phyloP scores from a whole-genome alignment of 53 echinoderm and acorn worm genomes.

The Temnopleurus reevesii region DNA sequence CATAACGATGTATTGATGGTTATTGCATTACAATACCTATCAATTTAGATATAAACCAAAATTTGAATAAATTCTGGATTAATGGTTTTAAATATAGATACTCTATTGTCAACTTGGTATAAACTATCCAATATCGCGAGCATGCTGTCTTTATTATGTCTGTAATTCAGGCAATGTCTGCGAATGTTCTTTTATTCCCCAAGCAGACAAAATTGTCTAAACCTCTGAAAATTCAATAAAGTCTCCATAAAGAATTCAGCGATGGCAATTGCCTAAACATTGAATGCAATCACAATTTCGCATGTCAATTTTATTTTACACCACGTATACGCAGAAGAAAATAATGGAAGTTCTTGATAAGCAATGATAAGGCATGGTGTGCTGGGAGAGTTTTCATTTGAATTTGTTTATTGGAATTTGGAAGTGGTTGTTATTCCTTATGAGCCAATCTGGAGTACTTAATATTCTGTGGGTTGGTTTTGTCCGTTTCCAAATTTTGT shows the following conservation, averaged over 20 bases:
- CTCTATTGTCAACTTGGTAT: too few species aligned
- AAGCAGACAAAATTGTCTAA: not conserved
- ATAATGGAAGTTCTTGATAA: not conserved
- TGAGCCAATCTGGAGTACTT: too few species aligned
- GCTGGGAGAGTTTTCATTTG: not conserved
- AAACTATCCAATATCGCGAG: too few species aligned
- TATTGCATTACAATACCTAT: too few species aligned
- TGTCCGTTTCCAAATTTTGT: too few species aligned
- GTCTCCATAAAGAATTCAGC: not conserved
- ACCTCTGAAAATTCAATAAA: slow-evolving; percentile 13
- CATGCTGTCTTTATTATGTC: too few species aligned
- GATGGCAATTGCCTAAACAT: not conserved
- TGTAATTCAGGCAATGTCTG: not conserved
- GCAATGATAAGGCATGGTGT: slow-evolving; percentile 2
- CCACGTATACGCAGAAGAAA: not conserved
- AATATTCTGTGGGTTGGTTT: too few species aligned
- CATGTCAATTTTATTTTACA: not conserved
- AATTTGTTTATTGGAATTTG: not conserved
- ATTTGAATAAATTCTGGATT: too few species aligned
- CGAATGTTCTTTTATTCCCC: not conserved
- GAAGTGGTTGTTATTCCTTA: not conserved
- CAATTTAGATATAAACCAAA: too few species aligned
- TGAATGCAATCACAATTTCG: not conserved
- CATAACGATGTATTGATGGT: too few species aligned
- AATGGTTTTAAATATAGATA: too few species aligned